A percentile compares a stretch with the other conserved stretches of the same genome.
These are phyloP conservation scores for Volucella zonaria DNA, from an alignment of 2,888 invertebrate genomes.

Conservation along the genomic window DNA sequence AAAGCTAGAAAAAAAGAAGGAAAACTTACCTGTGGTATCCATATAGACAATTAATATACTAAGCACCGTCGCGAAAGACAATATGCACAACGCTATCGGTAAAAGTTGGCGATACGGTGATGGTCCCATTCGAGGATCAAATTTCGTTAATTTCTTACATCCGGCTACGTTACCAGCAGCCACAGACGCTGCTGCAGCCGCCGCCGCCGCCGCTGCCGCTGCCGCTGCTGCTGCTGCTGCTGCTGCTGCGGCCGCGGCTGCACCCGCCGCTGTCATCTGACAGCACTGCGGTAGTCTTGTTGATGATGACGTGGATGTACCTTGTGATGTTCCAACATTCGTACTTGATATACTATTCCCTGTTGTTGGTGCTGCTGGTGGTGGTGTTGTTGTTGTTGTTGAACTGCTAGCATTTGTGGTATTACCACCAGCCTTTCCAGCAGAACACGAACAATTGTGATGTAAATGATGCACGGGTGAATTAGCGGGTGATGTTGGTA, in stretches of 20 bases:
- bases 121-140: constrained; percentile 81
- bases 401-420: constrained; percentile 53
- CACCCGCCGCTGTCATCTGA: constrained; percentile 76
- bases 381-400: constrained; percentile 43
- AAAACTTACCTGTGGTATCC: constrained; percentile 88
- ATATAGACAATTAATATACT: constrained; percentile 90
- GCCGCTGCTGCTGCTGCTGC: constrained; percentile 60
- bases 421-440: constrained; percentile 69
- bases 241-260: constrained; percentile 74
- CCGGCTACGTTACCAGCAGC: constrained; percentile 74
- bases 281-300: constrained; percentile 80
- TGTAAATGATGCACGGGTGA: constrained; percentile 74
- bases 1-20: constrained; percentile 23
- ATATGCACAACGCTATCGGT: constrained; percentile 88
- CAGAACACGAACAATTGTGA: constrained; percentile 74
- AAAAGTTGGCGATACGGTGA: constrained; percentile 84
- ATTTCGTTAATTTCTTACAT: constrained; percentile 81
- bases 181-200: constrained; percentile 67
- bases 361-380: constrained; percentile 1
- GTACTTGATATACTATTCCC: constrained; percentile 79
- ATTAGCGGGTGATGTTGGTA: constrained; percentile 69
- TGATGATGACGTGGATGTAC: constrained; percentile 75
- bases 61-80: constrained; percentile 92
- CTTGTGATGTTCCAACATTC: constrained; percentile 79
- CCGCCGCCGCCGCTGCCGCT: constrained; percentile 63